Percentiles rank a stretch among this genome's conserved stretches.
Evolutionary conservation across 2,888 invertebrate genomes (phyloP).

Genomic region (Melanotus villosus): DNA sequence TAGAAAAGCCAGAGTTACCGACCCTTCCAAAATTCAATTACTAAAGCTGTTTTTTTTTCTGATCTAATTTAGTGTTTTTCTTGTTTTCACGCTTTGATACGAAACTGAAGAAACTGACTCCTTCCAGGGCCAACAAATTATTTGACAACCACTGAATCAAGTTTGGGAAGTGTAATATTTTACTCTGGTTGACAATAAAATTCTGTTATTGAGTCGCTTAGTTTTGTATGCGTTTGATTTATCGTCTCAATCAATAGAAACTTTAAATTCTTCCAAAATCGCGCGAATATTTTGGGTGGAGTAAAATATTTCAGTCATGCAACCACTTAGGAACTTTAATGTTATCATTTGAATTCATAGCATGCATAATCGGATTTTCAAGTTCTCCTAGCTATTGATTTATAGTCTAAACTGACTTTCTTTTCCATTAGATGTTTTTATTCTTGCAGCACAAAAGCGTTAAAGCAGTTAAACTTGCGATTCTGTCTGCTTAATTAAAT

Average conservation of each 20-base stretch:
- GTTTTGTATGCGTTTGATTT: no score
- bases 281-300: conserved; percentile 11
- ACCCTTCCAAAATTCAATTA: conserved; percentile 22
- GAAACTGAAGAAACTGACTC: no score
- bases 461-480: no score
- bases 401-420: conserved; percentile 31
- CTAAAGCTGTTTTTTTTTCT: conserved; percentile 13
- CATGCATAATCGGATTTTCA: conserved; percentile 36
- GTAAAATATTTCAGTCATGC: conserved; percentile 31
- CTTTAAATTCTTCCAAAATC: no score
- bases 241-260: no score
- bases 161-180: no score
- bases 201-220: no score
- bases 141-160: not conserved
- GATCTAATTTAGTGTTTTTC: conserved; percentile 12
- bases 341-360: conserved; percentile 34
- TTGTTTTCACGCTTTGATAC: conserved; percentile 11
- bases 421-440: conserved; percentile 32
- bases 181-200: no score
- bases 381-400: conserved; percentile 34
- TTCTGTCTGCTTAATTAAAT: no score
- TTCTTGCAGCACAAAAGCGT: no score
- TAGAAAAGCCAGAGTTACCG: conserved; percentile 5
- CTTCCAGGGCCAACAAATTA: no score
- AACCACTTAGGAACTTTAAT: conserved; percentile 31